Evolutionary conservation across 2,113 vertebrate species (phyloP).

Genomic region (Mohoua ochrocephala): DNA sequence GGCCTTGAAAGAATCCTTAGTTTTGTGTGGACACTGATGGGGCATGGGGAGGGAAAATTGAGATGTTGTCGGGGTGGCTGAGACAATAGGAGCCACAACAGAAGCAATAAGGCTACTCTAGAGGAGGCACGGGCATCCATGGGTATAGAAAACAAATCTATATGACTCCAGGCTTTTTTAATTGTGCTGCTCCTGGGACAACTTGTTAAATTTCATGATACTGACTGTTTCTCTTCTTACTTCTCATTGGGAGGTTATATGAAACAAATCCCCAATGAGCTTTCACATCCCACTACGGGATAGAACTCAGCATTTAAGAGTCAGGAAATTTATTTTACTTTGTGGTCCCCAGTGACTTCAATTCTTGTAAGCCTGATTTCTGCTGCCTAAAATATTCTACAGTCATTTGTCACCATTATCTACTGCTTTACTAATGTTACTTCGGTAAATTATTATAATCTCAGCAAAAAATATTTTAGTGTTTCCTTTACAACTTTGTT

Average conservation of each 20-base stretch:
- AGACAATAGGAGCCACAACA: background rate
- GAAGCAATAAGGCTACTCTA: background rate
- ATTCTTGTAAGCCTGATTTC: slow-evolving; percentile 5
- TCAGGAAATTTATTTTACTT: slow-evolving; percentile 33
- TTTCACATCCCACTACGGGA: background rate
- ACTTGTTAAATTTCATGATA: background rate
- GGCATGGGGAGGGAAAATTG: fast-evolving
- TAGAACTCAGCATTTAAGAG: background rate
- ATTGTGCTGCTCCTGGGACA: background rate
- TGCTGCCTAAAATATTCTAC: background rate
- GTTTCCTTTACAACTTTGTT: slow-evolving; percentile 32
- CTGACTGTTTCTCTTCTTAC: background rate
- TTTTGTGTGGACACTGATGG: background rate
- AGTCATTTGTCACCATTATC: slow-evolving; percentile 26
- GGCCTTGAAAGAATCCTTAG: background rate
- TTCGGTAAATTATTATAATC: slow-evolving; percentile 18
- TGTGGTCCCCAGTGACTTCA: background rate
- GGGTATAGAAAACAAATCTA: background rate
- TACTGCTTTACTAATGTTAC: slow-evolving; percentile 1
- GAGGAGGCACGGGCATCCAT: background rate
- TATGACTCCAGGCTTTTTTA: background rate
- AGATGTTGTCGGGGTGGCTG: background rate
- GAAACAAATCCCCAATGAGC: background rate
- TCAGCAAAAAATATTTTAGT: slow-evolving; percentile 7
- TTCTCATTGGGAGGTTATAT: slow-evolving; percentile 27